phyloP scores from a whole-genome alignment of 2,888 invertebrate species.

The Drosophila bunnanda region DNA sequence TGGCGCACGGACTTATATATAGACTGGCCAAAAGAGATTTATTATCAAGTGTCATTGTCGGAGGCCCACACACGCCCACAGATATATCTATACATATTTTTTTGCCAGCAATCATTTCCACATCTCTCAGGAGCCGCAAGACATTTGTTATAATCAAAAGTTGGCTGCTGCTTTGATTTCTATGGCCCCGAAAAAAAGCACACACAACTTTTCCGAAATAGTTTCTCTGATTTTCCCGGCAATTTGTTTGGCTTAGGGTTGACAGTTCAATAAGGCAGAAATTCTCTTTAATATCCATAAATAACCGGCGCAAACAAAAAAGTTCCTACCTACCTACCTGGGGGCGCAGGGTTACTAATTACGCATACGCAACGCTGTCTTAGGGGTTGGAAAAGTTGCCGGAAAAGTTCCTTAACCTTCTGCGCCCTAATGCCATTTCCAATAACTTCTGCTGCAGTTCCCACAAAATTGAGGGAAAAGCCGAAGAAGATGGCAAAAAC shows the following conservation, averaged over 20 bases:
- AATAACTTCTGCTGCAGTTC: slow-evolving; percentile 78
- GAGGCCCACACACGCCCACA: slow-evolving; percentile 16
- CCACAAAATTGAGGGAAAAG: slow-evolving; percentile 44
- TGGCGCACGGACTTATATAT: slow-evolving; percentile 35
- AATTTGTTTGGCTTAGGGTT: slow-evolving; percentile 79
- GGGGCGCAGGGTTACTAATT: slow-evolving; percentile 69
- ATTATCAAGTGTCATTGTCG: slow-evolving; percentile 75
- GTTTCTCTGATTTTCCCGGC: slow-evolving; percentile 61
- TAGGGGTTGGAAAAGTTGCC: slow-evolving; percentile 60
- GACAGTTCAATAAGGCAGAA: slow-evolving; percentile 76
- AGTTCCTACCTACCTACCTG: slow-evolving; percentile 68
- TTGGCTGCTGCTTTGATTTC: slow-evolving; percentile 67
- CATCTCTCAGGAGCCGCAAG: slow-evolving; percentile 49
- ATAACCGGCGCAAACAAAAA: slow-evolving; percentile 60
- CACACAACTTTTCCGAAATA: slow-evolving; percentile 64
- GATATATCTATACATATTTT: background rate
- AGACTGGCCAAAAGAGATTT: slow-evolving; percentile 72
- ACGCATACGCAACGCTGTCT: slow-evolving; percentile 77
- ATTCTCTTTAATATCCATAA: slow-evolving; percentile 78
- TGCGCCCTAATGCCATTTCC: slow-evolving; percentile 58
- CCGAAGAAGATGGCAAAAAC: slow-evolving; percentile 28
- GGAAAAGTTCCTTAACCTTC: slow-evolving; percentile 74
- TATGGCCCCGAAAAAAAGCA: slow-evolving; percentile 22
- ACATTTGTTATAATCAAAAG: slow-evolving; percentile 78
- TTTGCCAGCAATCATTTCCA: slow-evolving; percentile 33